Conservation (phyloP, 2,113 vertebrate genomes). For the Dipodomys merriami region DNA sequence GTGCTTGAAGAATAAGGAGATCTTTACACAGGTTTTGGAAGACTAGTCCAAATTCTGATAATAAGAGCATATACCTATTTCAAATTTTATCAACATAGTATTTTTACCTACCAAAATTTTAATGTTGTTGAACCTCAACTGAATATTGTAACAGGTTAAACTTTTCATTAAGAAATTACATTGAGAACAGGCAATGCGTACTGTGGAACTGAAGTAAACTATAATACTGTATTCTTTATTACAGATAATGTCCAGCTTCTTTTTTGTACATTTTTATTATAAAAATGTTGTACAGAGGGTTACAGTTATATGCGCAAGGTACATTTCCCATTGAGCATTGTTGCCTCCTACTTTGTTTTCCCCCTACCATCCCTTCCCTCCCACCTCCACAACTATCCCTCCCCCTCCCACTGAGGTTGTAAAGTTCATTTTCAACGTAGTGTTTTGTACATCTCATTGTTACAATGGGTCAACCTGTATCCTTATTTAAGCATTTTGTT, state of each 20-base stretch:
- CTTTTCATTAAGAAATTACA: conserved; percentile 29
- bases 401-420: no score
- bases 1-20: background rate
- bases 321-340: no score
- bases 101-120: conserved; percentile 13
- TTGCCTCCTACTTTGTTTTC: no score
- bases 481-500: no score
- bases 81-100: background rate
- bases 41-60: background rate
- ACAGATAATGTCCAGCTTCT: background rate
- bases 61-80: background rate
- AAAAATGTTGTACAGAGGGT: no score
- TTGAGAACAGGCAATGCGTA: background rate
- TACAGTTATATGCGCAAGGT: no score
- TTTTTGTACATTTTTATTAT: background rate
- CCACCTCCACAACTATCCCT: no score
- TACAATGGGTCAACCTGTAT: no score
- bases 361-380: no score
- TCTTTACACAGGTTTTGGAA: background rate
- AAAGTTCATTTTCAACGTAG: no score
- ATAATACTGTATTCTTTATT: background rate
- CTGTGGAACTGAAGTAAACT: conserved; percentile 37
- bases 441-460: no score
- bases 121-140: background rate
- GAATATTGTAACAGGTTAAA: background rate